phyloP scores from a whole-genome alignment of 1,140 invertebrate species.

The Pissodes strobi region DNA sequence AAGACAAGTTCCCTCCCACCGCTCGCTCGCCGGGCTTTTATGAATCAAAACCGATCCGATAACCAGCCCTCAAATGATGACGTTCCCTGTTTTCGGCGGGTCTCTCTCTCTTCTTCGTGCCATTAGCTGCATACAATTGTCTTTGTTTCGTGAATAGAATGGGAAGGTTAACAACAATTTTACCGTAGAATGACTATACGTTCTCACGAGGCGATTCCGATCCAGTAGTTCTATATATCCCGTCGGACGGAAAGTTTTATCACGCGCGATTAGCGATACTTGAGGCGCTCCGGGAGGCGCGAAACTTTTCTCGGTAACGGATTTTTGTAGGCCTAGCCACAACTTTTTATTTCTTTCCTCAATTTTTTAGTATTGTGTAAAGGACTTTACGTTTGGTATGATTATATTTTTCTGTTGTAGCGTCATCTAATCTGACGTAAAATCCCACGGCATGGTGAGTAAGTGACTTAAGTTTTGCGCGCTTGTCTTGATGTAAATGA shows the following conservation, averaged over 20 bases:
- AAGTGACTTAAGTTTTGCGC: conserved; percentile 20
- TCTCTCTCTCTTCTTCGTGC: conserved; percentile 12
- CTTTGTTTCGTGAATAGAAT: conserved; percentile 27
- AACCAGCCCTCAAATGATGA: conserved; percentile 23
- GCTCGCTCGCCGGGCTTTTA: conserved; percentile 12
- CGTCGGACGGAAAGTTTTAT: conserved; percentile 8
- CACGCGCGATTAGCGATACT: not conserved
- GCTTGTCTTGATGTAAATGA: not conserved
- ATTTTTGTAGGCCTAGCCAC: no score
- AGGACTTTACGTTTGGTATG: no score
- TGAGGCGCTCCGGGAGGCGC: not conserved
- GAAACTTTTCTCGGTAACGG: not conserved
- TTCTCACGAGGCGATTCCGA: conserved; percentile 9
- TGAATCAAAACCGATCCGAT: conserved; percentile 19
- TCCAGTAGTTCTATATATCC: not conserved
- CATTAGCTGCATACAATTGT: conserved; percentile 8
- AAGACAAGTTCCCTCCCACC: conserved; percentile 21
- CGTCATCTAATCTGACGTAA: conserved; percentile 19
- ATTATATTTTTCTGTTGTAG: not conserved
- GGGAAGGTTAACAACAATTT: conserved; percentile 36
- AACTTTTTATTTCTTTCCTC: no score
- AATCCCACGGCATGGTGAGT: conserved; percentile 25
- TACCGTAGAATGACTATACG: conserved; percentile 29
- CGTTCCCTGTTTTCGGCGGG: conserved; percentile 8
- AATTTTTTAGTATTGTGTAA: no score